phyloP scores from a whole-genome alignment of 2,797 vertebrate species.

The Gallinago stenura region DNA sequence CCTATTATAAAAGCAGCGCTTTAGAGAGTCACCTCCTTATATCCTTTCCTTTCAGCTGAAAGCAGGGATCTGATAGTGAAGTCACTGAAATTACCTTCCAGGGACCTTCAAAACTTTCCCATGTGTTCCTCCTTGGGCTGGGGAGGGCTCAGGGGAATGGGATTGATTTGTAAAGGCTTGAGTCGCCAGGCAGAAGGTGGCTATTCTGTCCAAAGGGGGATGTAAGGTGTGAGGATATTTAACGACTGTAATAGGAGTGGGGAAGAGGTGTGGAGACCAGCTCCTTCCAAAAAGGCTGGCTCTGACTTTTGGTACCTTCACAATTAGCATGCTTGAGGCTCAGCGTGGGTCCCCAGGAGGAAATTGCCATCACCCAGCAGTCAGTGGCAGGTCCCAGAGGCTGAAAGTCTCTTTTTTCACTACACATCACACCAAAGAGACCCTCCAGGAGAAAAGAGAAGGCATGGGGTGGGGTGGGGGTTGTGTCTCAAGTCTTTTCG shows the following conservation, averaged over 20 bases:
- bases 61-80: slow-evolving; percentile 43
- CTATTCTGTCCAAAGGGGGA: neutral
- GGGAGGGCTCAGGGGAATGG: neutral
- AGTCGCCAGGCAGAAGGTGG: neutral
- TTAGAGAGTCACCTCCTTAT: slow-evolving; percentile 50
- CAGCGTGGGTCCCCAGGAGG: accelerated
- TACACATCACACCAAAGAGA: neutral
- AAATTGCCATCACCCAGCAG: neutral
- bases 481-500: neutral
- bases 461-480: neutral
- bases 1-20: slow-evolving; percentile 58
- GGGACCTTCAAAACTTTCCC: slow-evolving; percentile 62
- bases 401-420: neutral
- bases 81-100: neutral
- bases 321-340: neutral
- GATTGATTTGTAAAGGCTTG: neutral
- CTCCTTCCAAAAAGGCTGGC: neutral
- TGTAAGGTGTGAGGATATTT: neutral
- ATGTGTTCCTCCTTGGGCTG: neutral
- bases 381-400: neutral
- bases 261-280: neutral
- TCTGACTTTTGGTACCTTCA: neutral
- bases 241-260: neutral
- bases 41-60: slow-evolving; percentile 52
- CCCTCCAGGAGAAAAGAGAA: neutral